phyloP scores from a whole-genome alignment of 2,888 invertebrate genomes.

The Exephanes ischioxanthus region DNA sequence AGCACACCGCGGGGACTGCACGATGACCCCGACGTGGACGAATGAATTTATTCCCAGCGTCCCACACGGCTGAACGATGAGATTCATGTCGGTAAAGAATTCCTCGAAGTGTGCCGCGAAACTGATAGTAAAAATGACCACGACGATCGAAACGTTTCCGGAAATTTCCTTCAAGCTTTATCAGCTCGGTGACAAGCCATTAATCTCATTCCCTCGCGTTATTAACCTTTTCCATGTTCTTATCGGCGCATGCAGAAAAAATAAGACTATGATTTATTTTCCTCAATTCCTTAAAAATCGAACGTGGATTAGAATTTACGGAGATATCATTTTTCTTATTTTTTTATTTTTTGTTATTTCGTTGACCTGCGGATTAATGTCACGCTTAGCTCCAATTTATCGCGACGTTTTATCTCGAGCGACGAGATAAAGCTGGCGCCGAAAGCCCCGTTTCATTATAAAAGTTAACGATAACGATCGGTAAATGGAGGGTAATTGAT shows the following conservation, averaged over 20 bases:
- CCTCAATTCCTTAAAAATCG: neutral
- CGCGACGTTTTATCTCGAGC: neutral
- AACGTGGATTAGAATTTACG: neutral
- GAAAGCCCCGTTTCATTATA: constrained; percentile 13
- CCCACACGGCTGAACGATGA: neutral
- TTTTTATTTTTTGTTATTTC: no score
- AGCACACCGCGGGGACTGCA: neutral
- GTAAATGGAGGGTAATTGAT: constrained; percentile 10
- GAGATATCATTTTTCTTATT: neutral
- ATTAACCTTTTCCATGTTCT: neutral
- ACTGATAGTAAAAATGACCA: neutral
- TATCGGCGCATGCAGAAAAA: neutral
- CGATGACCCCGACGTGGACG: neutral
- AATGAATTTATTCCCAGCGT: constrained; percentile 1
- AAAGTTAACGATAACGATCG: constrained; percentile 12
- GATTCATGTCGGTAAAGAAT: neutral
- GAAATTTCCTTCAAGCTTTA: constrained; percentile 1
- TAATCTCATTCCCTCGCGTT: neutral
- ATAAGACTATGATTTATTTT: neutral
- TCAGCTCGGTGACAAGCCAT: neutral
- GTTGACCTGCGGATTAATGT: neutral
- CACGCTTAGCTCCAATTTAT: neutral
- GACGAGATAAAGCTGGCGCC: neutral
- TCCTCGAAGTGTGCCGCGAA: neutral
- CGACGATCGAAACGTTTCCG: neutral